phyloP scores from a whole-genome alignment of 2,797 vertebrate species.

The Gobio occitaniae region DNA sequence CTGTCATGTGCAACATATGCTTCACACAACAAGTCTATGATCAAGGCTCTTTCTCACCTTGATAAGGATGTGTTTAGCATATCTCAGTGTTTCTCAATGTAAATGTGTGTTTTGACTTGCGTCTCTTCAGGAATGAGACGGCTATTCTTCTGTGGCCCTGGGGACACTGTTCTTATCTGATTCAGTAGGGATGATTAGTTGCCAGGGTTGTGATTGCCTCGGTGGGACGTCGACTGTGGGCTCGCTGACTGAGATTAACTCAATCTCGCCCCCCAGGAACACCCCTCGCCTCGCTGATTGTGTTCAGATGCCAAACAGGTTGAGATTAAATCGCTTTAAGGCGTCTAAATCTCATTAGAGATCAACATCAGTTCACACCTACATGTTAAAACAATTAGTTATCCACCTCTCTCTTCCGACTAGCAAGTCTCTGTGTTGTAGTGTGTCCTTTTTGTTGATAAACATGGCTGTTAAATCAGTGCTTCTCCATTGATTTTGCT shows the following conservation, averaged over 20 bases:
- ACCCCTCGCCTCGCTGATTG: background rate
- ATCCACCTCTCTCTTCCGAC: background rate
- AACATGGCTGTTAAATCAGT: background rate
- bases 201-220: conserved; percentile 43
- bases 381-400: background rate
- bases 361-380: background rate
- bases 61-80: conserved; percentile 56
- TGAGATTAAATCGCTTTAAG: background rate
- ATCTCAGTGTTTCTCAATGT: conserved; percentile 45
- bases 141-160: conserved; percentile 50
- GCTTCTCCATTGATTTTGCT: background rate
- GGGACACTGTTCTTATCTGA: conserved; percentile 50
- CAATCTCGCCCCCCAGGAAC: conserved; percentile 23
- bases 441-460: background rate
- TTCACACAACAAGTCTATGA: conserved; percentile 34
- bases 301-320: background rate
- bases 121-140: conserved; percentile 47
- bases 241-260: conserved; percentile 23
- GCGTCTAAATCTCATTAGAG: background rate
- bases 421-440: background rate
- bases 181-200: conserved; percentile 49
- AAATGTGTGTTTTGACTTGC: conserved; percentile 53
- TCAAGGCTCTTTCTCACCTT: conserved; percentile 37
- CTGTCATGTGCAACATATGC: conserved; percentile 27
- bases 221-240: conserved; percentile 40